Base-by-base conservation (phyloP, 2,797 vertebrate species). In the Danionella dracula region DNA sequence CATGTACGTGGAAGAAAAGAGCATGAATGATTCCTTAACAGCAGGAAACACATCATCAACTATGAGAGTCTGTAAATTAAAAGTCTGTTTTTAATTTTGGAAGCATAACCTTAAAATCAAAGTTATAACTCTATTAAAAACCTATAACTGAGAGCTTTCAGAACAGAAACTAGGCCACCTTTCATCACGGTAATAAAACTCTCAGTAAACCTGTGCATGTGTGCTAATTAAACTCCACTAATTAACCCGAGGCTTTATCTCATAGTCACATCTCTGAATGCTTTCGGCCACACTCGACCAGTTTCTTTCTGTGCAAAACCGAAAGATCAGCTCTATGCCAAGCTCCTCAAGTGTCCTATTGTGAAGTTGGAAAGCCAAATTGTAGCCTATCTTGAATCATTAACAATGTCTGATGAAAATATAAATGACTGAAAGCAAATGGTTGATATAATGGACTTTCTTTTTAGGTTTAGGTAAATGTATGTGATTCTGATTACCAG, bases 211-310 rank as follows among this genome's bases (percentile, higher is more conserved):
- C 15, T 41, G 42, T 49, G 63, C 63, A 56, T 55, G 51, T 66
- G 40, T 38, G 42, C 42, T 66, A 49, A 66, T 66, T 48, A 57
- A 66, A 66, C 44, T 13, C 42, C 13, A 34, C 42, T 66, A 40
- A 66, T 66, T 48, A 57, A 66, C 46, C 53, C 21, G 17, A 13
- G 15, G 21, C 23, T 27, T 32, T 49, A 66, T 41, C 64, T 66
- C 42, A 49, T 12, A 57, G 46, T 42, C 53, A 31, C 35, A 70
- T 64, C 44, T 50, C 53, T 70, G 38, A 66, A 59, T 45, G 68
- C 31, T 65, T 65, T 58, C 37, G 38, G 40, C 48, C 68, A 71
- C 68, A 65, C 68, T 37, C 29, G 46, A 66, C 54, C 68, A 41
- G 48, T 13, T 32, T 37, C 65, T 57, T 68, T 64, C 57, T 51